A percentile compares a stretch with the other conserved stretches of the same genome.
Evolutionary conservation across 92 coral and sea anemone genomes (phyloP).

Genomic region (Zoanthus sansibaricus): DNA sequence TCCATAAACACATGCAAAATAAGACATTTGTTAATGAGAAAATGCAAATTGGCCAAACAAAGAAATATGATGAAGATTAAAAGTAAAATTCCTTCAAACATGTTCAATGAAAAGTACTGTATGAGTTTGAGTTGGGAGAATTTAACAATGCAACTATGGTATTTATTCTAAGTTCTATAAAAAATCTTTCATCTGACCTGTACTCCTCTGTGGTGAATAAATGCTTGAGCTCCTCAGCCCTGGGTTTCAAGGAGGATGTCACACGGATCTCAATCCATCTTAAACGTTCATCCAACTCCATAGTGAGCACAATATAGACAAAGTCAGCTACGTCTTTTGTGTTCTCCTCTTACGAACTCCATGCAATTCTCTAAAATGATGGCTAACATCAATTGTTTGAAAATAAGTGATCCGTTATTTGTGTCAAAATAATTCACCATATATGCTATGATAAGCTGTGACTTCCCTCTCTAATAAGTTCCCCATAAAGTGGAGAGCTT

Average conservation of each 20-base stretch:
- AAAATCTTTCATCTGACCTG: conserved; percentile 62
- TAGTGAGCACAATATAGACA: conserved; percentile 26
- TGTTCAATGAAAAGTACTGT: no score
- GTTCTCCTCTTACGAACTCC: background rate
- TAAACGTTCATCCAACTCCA: conserved; percentile 97
- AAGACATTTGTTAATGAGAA: no score
- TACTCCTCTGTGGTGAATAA: conserved; percentile 91
- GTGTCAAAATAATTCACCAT: no score
- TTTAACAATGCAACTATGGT: background rate
- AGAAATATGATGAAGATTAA: no score
- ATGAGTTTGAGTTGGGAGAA: no score
- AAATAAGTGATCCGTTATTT: no score
- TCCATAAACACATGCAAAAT: no score
- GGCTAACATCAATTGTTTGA: background rate
- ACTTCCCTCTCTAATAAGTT: no score
- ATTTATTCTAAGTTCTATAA: background rate
- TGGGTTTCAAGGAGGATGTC: conserved; percentile 95
- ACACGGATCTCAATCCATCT: conserved; percentile 98
- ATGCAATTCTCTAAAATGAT: background rate
- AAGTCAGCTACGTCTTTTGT: background rate
- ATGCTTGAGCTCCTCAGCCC: conserved; percentile 97
- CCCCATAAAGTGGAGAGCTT: no score
- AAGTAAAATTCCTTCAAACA: no score
- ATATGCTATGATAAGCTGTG: no score
- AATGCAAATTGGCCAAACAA: no score